Conservation (phyloP, 2,797 vertebrate genomes). For the Tiaroga cobitis region DNA sequence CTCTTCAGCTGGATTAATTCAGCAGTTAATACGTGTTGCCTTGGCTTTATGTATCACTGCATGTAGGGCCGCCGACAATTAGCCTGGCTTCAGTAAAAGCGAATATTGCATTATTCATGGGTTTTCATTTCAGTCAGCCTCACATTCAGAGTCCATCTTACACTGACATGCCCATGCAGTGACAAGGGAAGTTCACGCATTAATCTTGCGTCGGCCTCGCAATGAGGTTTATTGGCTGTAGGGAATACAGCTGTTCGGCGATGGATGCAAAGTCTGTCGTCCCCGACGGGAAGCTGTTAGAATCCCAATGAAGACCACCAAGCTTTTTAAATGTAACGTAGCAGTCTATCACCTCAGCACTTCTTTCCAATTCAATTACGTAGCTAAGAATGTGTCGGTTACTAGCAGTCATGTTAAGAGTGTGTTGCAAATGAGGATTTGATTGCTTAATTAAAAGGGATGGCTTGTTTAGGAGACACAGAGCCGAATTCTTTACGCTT, state of each 20-base stretch:
- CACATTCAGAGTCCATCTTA: slow-evolving; percentile 44
- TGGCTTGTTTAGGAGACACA: background rate
- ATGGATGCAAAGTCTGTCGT: background rate
- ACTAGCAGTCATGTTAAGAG: slow-evolving; percentile 1
- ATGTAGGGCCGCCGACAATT: slow-evolving; percentile 44
- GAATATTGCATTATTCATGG: slow-evolving; percentile 54
- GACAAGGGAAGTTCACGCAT: slow-evolving; percentile 42
- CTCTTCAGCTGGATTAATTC: slow-evolving; percentile 48
- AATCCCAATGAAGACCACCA: slow-evolving; percentile 32
- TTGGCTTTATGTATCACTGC: slow-evolving; percentile 37
- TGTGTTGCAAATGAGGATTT: slow-evolving; percentile 28
- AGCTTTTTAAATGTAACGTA: slow-evolving; percentile 27
- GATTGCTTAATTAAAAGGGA: slow-evolving; percentile 36
- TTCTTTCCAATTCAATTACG: slow-evolving; percentile 24
- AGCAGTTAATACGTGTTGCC: slow-evolving; percentile 46
- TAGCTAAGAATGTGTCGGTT: background rate
- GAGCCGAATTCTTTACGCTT: background rate
- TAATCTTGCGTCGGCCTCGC: slow-evolving; percentile 31
- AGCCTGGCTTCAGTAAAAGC: slow-evolving; percentile 40
- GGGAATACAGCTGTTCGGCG: slow-evolving; percentile 32
- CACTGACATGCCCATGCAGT: slow-evolving; percentile 29
- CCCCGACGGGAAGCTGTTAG: slow-evolving; percentile 12
- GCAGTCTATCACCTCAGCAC: slow-evolving; percentile 34
- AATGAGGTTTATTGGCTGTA: slow-evolving; percentile 26
- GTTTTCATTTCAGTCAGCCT: slow-evolving; percentile 49